Percentiles rank a stretch among this genome's conserved stretches.
These are phyloP conservation scores for Alethe castanea DNA, from an alignment of 2,113 vertebrate genomes.

Conservation along the genomic window DNA sequence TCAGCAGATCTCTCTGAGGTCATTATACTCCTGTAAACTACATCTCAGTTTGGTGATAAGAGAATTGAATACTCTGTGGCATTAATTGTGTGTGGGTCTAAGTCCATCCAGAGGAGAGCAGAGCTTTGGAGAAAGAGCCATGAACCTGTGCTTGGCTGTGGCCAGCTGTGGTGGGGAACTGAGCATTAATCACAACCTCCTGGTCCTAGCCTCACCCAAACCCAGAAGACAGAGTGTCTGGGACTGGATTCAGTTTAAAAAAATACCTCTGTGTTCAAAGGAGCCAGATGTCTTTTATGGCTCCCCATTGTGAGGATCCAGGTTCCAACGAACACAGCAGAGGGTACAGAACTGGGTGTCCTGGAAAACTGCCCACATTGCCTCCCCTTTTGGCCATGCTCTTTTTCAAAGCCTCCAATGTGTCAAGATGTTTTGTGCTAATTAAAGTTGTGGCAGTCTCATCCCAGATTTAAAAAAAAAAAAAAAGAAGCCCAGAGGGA, in stretches of 20 bases:
- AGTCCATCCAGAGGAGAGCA: neutral
- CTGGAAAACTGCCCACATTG: neutral
- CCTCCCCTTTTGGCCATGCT: neutral
- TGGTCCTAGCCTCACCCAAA: neutral
- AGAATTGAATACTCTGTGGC: neutral
- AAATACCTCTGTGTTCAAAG: neutral
- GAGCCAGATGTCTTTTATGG: neutral
- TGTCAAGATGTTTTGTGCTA: neutral
- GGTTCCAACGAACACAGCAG: neutral
- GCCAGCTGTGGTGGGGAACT: neutral
- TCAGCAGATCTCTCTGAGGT: slow-evolving; percentile 9
- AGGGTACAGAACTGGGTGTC: neutral
- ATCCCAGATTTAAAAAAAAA: neutral
- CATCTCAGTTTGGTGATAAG: neutral
- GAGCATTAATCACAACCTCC: neutral
- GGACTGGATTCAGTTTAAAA: neutral
- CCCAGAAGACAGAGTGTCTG: neutral
- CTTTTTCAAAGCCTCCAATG: neutral
- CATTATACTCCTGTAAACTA: neutral
- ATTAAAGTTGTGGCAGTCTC: neutral
- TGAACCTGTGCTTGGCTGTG: neutral
- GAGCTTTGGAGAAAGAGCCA: neutral
- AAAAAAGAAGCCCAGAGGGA: neutral
- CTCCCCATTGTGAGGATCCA: neutral
- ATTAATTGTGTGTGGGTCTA: neutral